A percentile compares a stretch with the other conserved stretches of the same genome.
Evolutionary conservation across 1,140 invertebrate genomes (phyloP).

Genomic region (Coenobita brevimanus): DNA sequence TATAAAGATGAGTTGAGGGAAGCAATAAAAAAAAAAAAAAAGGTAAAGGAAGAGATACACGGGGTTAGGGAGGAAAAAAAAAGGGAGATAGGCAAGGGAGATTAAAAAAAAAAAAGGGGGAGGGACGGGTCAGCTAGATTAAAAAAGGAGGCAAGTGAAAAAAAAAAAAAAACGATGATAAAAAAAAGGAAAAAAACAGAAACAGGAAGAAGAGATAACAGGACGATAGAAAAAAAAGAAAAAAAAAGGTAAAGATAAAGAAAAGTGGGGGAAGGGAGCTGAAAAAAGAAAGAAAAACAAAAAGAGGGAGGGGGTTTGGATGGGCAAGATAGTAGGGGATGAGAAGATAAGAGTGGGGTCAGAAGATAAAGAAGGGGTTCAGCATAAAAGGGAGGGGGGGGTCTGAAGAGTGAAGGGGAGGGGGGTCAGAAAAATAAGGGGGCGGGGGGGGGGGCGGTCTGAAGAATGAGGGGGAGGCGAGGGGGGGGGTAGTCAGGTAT

Average conservation of each 20-base stretch:
- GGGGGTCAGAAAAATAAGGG: no score
- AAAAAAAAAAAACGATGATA: no score
- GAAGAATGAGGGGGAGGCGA: no score
- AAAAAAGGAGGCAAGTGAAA: background rate
- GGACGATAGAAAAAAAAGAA: no score
- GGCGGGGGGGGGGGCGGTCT: no score
- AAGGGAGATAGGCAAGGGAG: background rate
- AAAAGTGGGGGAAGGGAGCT: background rate
- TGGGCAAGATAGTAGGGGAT: background rate
- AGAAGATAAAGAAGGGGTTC: background rate
- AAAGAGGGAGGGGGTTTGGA: conserved; percentile 10
- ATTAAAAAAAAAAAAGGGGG: background rate
- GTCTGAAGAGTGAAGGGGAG: background rate
- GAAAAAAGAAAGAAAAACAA: background rate
- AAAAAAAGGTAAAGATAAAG: background rate
- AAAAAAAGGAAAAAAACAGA: background rate
- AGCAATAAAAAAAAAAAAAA: background rate
- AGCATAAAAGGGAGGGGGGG: background rate
- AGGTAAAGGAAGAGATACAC: background rate
- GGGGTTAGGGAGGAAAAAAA: no score
- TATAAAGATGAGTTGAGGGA: no score
- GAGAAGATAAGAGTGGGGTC: background rate
- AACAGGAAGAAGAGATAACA: background rate
- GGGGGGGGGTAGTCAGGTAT: no score
- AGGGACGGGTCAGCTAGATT: background rate